A percentile compares a stretch with the other conserved stretches of the same genome.
phyloP scores from a whole-genome alignment of 2,888 invertebrate genomes.

The Orthosia gothica region DNA sequence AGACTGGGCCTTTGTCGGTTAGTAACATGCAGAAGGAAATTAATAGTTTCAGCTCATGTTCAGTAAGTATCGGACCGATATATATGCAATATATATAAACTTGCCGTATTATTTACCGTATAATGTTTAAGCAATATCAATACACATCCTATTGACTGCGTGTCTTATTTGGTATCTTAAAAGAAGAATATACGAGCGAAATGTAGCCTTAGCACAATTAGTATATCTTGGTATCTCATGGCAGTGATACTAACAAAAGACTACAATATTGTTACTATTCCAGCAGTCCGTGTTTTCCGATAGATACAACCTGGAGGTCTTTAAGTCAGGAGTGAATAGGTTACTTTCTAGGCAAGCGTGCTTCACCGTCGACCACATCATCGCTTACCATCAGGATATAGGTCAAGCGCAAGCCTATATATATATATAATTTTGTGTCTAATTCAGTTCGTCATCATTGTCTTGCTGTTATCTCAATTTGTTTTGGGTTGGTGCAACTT shows the following conservation, averaged over 20 bases:
- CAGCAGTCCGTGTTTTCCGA: too few relatives aligned
- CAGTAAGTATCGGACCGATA: slow-evolving; percentile 5
- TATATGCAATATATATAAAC: slow-evolving; percentile 26
- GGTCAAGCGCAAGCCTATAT: too few relatives aligned
- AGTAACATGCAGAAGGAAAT: slow-evolving; percentile 26
- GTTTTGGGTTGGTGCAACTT: too few relatives aligned
- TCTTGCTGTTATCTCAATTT: too few relatives aligned
- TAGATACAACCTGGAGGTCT: too few relatives aligned
- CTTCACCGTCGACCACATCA: too few relatives aligned
- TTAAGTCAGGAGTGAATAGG: too few relatives aligned
- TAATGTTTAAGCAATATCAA: slow-evolving; percentile 15
- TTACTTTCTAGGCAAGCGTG: too few relatives aligned
- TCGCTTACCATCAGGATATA: too few relatives aligned
- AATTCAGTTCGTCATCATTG: neutral
- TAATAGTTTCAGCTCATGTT: slow-evolving; percentile 22
- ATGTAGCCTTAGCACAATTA: neutral
- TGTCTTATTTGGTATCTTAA: slow-evolving; percentile 23
- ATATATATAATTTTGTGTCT: too few relatives aligned
- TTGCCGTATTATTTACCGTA: slow-evolving; percentile 12
- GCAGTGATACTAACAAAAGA: neutral
- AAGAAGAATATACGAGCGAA: slow-evolving; percentile 11
- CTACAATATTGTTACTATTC: too few relatives aligned
- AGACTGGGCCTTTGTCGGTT: neutral
- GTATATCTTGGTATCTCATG: neutral
- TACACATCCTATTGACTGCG: slow-evolving; percentile 37